Conservation (phyloP, 2,797 vertebrate species). For the Petrocephalus schoutedeni region DNA sequence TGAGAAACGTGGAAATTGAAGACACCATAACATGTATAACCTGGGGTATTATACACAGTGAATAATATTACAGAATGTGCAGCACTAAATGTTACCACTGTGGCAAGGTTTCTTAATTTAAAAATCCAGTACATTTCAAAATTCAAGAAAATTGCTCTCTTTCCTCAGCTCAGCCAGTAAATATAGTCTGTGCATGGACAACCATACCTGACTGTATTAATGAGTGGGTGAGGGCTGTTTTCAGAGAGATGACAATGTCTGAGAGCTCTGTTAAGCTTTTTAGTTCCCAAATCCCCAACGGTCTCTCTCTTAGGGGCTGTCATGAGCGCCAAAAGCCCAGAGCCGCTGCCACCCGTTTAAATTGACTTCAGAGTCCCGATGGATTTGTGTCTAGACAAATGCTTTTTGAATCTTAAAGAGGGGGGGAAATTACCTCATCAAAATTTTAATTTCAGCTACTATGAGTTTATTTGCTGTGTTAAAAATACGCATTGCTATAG, state of each 20-base stretch:
- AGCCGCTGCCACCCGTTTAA: background rate
- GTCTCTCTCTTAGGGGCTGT: background rate
- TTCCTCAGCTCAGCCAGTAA: background rate
- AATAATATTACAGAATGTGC: background rate
- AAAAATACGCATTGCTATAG: background rate
- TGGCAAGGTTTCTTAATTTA: background rate
- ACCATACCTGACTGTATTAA: background rate
- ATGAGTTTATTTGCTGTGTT: background rate
- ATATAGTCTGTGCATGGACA: background rate
- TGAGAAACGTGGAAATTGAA: background rate
- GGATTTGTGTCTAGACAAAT: background rate
- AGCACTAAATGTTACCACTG: background rate
- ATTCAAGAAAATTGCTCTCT: background rate
- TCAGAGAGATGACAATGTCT: constrained; percentile 1
- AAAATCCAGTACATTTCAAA: background rate
- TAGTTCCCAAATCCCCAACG: background rate
- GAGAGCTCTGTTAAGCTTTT: background rate
- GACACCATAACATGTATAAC: background rate
- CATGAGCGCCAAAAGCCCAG: background rate
- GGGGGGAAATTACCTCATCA: background rate
- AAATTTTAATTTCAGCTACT: background rate
- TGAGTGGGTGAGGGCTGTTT: constrained; percentile 1
- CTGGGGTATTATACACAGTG: background rate
- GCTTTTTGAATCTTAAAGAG: background rate
- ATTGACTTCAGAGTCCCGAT: background rate